Evolutionary conservation across 1,140 invertebrate species (phyloP).

Genomic region (Neoseiulus cucumeris): DNA sequence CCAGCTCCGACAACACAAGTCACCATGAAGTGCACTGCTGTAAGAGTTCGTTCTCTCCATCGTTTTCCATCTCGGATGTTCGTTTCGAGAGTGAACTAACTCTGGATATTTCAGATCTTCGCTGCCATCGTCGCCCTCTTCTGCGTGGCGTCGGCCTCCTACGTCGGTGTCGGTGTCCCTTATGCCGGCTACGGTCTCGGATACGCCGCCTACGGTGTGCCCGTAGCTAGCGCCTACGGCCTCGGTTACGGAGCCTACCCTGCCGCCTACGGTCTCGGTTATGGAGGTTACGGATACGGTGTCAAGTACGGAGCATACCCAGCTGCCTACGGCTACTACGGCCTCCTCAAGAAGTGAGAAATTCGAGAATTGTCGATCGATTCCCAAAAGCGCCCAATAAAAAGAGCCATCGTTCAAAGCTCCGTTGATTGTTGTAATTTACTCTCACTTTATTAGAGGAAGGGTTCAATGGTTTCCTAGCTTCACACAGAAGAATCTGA

Average conservation of each 20-base stretch:
- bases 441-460: too few relatives aligned
- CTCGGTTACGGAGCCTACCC: not conserved
- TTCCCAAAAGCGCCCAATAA: too few relatives aligned
- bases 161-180: not conserved
- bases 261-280: not conserved
- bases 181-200: not conserved
- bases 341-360: not conserved
- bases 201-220: not conserved
- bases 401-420: too few relatives aligned
- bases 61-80: too few relatives aligned
- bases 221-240: not conserved
- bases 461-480: too few relatives aligned
- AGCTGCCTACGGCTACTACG: not conserved
- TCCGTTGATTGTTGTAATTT: too few relatives aligned
- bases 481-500: too few relatives aligned
- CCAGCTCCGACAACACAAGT: too few relatives aligned
- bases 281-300: not conserved
- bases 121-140: not conserved
- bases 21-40: too few relatives aligned
- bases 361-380: too few relatives aligned
- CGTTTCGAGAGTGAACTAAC: too few relatives aligned
- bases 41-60: too few relatives aligned
- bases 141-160: not conserved
- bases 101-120: not conserved
- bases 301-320: not conserved